Evolutionary conservation across 2,797 vertebrate genomes (phyloP).

Genomic region (Ptychobarbus kaznakovi): DNA sequence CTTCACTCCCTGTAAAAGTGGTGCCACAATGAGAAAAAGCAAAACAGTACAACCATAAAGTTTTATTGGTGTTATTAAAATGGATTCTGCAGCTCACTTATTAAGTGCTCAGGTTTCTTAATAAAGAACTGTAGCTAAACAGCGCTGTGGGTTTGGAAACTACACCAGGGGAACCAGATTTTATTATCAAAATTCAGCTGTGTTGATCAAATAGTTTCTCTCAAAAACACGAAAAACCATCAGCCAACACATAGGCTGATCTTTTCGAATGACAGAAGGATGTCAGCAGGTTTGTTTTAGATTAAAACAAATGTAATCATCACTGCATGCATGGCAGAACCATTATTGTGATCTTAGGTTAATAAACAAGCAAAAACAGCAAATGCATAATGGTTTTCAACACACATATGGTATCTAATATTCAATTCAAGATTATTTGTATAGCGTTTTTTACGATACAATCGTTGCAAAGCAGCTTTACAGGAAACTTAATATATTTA

Average conservation of each 20-base stretch:
- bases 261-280: not conserved
- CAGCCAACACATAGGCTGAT: not conserved
- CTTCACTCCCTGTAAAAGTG: constrained; percentile 38
- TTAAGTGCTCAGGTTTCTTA: constrained; percentile 33
- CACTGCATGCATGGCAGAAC: not conserved
- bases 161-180: constrained; percentile 9
- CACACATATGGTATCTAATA: not conserved
- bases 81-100: constrained; percentile 25
- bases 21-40: constrained; percentile 31
- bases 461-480: too few species aligned
- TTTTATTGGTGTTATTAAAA: constrained; percentile 42
- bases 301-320: constrained; percentile 14
- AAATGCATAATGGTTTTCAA: not conserved
- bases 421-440: too few species aligned
- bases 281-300: not conserved
- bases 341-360: not conserved
- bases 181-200: not conserved
- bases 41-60: constrained; percentile 41
- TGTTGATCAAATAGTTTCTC: constrained; percentile 7
- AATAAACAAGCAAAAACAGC: not conserved
- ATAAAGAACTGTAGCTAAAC: constrained; percentile 34
- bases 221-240: not conserved
- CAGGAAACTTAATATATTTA: too few species aligned
- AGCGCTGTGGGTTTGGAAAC: constrained; percentile 13
- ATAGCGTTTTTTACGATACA: too few species aligned